Evolutionary conservation across 2,888 invertebrate species (phyloP), one percentile per base, ranked within the genome.

Genomic region (Trilocha varians): DNA sequence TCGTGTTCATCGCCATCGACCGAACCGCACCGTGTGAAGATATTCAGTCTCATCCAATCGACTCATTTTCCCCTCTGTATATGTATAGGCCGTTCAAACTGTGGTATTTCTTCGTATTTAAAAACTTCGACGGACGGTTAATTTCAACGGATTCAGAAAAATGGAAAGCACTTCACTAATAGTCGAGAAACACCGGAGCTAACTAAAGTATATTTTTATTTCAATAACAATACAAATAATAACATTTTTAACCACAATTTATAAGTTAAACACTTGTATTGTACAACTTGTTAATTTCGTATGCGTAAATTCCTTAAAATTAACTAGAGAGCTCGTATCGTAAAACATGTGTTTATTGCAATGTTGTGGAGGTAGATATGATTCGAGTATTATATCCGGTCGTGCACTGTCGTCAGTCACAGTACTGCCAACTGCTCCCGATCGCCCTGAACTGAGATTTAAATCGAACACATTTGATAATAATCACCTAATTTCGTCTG

Each of bases 11-110:
- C 51, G 50, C 49, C 48, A 48, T 52, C 62, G 40, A 47, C 48
- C 39, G 57, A 55, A 43, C 38, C 35, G 40, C 52, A 49, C 43
- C 59, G 63, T 68, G 67, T 62, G 65, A 70, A 65, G 44, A 40
- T 45, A 52, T 57, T 51, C 52, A 49, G 44, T 44, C 44, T 48
- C 50, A 48, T 55, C 53, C 52, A 60, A 53, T 55, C 37, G 17
- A 52, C 49, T 51, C 49, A 45, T 61, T 60, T 54, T 57, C 56
- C 44, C 53, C 50, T 47, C 48, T 46, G 47, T 50, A 44, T 47
- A 46, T 54, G 49, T 60, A 65, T 57, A 70, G 69, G 58, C 32
- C 53, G 68, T 43, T 58, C 46, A 42, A 44, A 48, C 6, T 25
- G 3, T 11, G 6, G 6, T 11, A 25, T 11, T 25, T 6, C 11